Base-by-base conservation (phyloP, 2,888 invertebrate genomes). In the Chrysotoxum bicinctum region DNA sequence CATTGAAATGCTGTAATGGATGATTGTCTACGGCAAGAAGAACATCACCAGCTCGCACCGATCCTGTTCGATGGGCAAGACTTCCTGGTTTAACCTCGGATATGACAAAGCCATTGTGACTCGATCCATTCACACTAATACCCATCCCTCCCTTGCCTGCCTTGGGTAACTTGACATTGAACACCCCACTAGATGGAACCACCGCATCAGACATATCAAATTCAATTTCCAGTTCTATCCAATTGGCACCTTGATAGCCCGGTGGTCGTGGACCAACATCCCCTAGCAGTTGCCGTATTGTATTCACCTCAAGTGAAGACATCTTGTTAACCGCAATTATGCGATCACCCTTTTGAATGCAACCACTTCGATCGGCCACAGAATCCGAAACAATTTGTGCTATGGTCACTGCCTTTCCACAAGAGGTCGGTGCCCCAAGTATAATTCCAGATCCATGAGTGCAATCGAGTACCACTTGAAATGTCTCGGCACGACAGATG, bases 131-230 rank as follows among this genome's bases (percentile, higher is more conserved):
- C 8, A 98, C 96, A n/a, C 97, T 98, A 45, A 98, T 95, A 3
- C 98, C 98, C 14, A 98, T 93, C 5, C 97, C 97, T 30, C 94
- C 95, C 45, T 95, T 95, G 32, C 94, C 95, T 0, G 89, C 87
- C 88, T 95, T 95, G 5, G 97, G 96, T 66, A 98, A 93, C 91
- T 97, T 97, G 0, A 99, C 98, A 87, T 96, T 96, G 90, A 98
- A 98, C 0, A 97, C 95, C 0, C 98, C 98, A 88, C 97, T 96
- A 6, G 97, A 96, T 2, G 98, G 97, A 87, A 98, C 96, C 54
- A 98, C 97, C 0, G 97, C 95, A 88, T 98, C 98, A 10, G 97
- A 96, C 91, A 98, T 97, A 92, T 97, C 97, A 91, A 98, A 98
- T 90, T 98, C 98, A 1, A 97, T 94, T 88, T 96, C 96, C 50